These are phyloP conservation scores for Brevimyrus niger DNA, from an alignment of 2,113 vertebrate species.

Conservation along the genomic window DNA sequence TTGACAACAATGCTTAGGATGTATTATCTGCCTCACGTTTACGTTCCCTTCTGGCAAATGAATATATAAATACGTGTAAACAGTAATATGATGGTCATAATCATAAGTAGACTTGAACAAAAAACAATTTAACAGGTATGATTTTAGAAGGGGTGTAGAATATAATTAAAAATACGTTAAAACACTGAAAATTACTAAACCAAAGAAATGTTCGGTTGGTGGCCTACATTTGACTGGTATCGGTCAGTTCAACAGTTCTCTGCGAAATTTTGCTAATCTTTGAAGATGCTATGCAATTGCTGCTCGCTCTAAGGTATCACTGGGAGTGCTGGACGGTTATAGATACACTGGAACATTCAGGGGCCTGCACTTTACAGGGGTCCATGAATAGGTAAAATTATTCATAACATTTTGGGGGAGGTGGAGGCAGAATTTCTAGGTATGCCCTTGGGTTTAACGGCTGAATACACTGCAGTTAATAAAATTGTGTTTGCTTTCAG, in stretches of 20 bases:
- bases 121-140: not conserved
- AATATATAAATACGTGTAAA: not conserved
- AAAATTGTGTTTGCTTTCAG: not conserved
- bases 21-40: not conserved
- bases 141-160: not conserved
- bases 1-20: not conserved
- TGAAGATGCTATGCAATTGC: not conserved
- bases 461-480: not conserved
- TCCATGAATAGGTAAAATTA: not conserved
- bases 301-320: not conserved
- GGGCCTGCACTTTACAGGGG: not conserved
- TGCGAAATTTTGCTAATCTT: not conserved
- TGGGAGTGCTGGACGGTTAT: not conserved
- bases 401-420: not conserved
- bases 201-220: not conserved
- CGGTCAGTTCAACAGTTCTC: not conserved
- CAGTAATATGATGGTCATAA: not conserved
- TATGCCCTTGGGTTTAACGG: not conserved
- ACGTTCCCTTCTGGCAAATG: not conserved
- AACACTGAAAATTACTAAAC: not conserved
- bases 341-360: not conserved
- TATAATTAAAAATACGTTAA: not conserved
- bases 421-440: not conserved
- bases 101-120: not conserved
- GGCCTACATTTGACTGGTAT: not conserved